Conservation (phyloP, 1,140 invertebrate species). For the Agrypnia vestita region DNA sequence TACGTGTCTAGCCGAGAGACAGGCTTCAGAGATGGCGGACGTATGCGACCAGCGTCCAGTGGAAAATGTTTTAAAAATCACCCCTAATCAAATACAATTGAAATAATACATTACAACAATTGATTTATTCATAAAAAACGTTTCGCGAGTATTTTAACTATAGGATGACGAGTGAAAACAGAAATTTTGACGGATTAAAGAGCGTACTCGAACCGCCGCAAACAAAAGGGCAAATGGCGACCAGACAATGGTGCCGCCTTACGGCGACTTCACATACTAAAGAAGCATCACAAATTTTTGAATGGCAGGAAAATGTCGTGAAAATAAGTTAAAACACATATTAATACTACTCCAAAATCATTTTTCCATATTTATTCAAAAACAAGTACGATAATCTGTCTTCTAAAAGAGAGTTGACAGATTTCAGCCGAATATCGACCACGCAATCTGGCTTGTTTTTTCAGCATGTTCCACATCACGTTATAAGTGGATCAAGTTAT, state of each 20-base stretch:
- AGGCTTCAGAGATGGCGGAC: constrained; percentile 57
- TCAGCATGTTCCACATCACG: constrained; percentile 1
- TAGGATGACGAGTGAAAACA: constrained; percentile 46
- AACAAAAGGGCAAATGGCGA: constrained; percentile 58
- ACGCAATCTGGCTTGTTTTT: constrained; percentile 31
- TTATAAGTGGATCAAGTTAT: constrained; percentile 19
- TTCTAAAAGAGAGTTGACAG: constrained; percentile 20
- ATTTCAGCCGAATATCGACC: constrained; percentile 35
- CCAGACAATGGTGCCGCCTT: constrained; percentile 52
- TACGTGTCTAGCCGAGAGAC: constrained; percentile 57
- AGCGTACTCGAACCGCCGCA: constrained; percentile 38
- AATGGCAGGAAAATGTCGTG: constrained; percentile 28
- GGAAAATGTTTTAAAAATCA: constrained; percentile 50
- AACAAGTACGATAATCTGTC: not conserved
- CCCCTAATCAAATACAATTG: constrained; percentile 23
- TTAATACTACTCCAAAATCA: constrained; percentile 2
- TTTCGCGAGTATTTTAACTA: constrained; percentile 48
- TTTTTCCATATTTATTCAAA: constrained; percentile 11
- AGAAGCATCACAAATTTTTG: constrained; percentile 41
- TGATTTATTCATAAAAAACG: constrained; percentile 43
- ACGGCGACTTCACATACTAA: constrained; percentile 47
- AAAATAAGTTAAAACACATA: constrained; percentile 9
- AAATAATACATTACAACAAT: constrained; percentile 44
- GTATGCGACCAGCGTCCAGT: constrained; percentile 53
- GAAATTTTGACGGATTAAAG: constrained; percentile 54